phyloP scores from a whole-genome alignment of 2,888 invertebrate species.

The Thymelicus acteon region DNA sequence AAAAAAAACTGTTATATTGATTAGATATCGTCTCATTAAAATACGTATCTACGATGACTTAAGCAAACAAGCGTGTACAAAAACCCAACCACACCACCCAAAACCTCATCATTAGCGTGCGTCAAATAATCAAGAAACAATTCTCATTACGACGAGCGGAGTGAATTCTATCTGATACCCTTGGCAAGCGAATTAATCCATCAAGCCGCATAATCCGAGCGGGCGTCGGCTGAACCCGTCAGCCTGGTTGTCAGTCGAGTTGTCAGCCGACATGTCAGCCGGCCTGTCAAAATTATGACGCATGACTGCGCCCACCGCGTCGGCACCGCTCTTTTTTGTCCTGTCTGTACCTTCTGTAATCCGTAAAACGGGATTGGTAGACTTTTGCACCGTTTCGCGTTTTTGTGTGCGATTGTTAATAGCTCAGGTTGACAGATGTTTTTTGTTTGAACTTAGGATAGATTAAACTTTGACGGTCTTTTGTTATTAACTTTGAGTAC shows the following conservation, averaged over 20 bases:
- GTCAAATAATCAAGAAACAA: slow-evolving; percentile 37
- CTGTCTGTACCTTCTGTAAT: slow-evolving; percentile 41
- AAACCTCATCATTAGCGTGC: slow-evolving; percentile 28
- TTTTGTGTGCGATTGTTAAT: slow-evolving; percentile 30
- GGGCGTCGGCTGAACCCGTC: slow-evolving; percentile 53
- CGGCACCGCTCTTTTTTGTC: slow-evolving; percentile 54
- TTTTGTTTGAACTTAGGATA: background rate
- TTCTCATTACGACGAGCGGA: slow-evolving; percentile 39
- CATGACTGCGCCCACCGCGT: slow-evolving; percentile 72
- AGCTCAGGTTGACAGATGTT: slow-evolving; percentile 21
- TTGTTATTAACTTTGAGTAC: too few species aligned
- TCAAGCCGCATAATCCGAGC: slow-evolving; percentile 75
- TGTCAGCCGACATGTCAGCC: slow-evolving; percentile 67
- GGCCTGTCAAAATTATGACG: slow-evolving; percentile 77
- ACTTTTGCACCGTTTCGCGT: slow-evolving; percentile 31
- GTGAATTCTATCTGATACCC: slow-evolving; percentile 58
- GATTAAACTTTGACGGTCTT: background rate
- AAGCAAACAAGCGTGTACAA: background rate
- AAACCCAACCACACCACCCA: slow-evolving; percentile 2
- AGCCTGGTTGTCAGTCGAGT: slow-evolving; percentile 46
- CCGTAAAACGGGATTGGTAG: slow-evolving; percentile 32
- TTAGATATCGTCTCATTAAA: too few species aligned
- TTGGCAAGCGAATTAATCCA: slow-evolving; percentile 73
- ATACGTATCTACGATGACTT: background rate
- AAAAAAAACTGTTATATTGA: too few species aligned